phyloP scores from a whole-genome alignment of 2,113 vertebrate genomes.

The Corythoichthys intestinalis region DNA sequence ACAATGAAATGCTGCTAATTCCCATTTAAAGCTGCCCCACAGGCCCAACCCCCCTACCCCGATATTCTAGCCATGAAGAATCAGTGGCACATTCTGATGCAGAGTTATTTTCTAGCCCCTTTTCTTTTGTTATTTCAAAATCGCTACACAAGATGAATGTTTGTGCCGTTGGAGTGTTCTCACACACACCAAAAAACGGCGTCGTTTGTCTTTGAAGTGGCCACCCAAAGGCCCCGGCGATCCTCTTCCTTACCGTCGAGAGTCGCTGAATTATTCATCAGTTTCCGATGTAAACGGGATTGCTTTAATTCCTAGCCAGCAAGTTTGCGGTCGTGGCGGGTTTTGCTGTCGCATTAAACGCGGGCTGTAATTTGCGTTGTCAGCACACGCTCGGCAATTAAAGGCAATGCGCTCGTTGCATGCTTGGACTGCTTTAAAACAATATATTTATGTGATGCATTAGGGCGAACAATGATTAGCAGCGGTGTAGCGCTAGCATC shows the following conservation, averaged over 20 bases:
- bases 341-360: conserved; percentile 49
- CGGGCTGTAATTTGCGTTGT: conserved; percentile 44
- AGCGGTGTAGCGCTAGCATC: conserved; percentile 5
- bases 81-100: conserved; percentile 11
- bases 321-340: conserved; percentile 46
- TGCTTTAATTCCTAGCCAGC: conserved; percentile 55
- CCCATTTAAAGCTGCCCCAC: conserved; percentile 61
- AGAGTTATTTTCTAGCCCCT: conserved; percentile 22
- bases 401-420: conserved; percentile 13
- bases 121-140: conserved; percentile 30
- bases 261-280: conserved; percentile 61
- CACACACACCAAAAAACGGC: neutral
- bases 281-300: conserved; percentile 54
- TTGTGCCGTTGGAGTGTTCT: conserved; percentile 25
- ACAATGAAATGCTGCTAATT: conserved; percentile 70
- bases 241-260: conserved; percentile 39
- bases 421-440: conserved; percentile 2
- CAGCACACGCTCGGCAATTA: conserved; percentile 19
- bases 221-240: conserved; percentile 45
- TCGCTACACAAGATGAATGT: conserved; percentile 31
- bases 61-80: conserved; percentile 11
- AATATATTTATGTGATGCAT: conserved; percentile 3
- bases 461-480: neutral
- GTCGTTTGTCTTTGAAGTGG: conserved; percentile 48
- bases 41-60: conserved; percentile 46